These are phyloP conservation scores for Clistopyga incitator DNA, from an alignment of 2,888 invertebrate genomes.

Conservation along the genomic window DNA sequence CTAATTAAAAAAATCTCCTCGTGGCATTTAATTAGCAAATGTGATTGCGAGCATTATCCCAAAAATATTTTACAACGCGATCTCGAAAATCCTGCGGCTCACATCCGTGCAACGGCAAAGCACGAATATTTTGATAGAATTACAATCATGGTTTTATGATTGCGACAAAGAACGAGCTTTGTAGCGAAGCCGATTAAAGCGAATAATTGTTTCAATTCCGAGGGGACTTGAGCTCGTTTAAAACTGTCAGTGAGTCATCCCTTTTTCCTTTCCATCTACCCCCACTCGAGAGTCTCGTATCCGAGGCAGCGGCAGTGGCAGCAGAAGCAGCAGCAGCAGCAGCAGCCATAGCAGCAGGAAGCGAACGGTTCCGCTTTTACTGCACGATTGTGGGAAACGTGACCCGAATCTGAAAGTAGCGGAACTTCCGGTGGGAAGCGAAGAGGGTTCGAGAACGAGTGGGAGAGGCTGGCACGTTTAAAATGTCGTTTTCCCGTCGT, in stretches of 20 bases:
- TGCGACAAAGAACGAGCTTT: conserved; percentile 11
- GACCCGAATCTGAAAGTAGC: conserved; percentile 60
- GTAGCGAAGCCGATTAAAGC: conserved; percentile 20
- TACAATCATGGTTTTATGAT: neutral
- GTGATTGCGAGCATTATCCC: no score
- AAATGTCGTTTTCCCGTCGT: conserved; percentile 64
- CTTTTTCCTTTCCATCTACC: conserved; percentile 41
- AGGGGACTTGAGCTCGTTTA: conserved; percentile 40
- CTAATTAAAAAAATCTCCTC: no score
- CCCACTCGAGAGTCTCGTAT: conserved; percentile 11
- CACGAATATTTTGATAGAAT: neutral
- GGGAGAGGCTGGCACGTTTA: conserved; percentile 64
- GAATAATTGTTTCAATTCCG: conserved; percentile 48
- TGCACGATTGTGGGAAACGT: conserved; percentile 58
- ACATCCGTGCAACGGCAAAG: neutral
- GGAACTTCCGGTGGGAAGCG: conserved; percentile 51
- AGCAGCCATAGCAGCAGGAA: conserved; percentile 18
- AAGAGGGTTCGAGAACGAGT: conserved; percentile 25
- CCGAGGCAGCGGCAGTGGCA: conserved; percentile 16
- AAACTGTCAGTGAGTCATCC: conserved; percentile 43
- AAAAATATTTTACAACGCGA: no score
- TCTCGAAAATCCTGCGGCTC: no score
- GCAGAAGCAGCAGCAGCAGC: conserved; percentile 13
- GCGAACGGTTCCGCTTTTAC: conserved; percentile 59
- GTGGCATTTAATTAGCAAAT: no score